Evolutionary conservation across 2,888 invertebrate species (phyloP), one percentile per base, ranked within the genome.

Genomic region (Drosophila flavopinicola): DNA sequence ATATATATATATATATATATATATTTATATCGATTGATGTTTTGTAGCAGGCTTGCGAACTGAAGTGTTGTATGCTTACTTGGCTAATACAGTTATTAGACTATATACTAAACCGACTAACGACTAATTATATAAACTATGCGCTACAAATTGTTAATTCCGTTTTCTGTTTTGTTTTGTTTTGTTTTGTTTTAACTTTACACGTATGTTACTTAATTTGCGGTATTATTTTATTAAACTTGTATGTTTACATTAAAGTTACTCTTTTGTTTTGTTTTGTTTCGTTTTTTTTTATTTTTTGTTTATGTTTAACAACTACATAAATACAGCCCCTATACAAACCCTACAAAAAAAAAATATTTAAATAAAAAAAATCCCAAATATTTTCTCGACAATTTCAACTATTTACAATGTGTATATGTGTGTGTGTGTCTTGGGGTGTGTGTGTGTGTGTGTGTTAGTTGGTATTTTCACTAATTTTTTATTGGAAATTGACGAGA

Each of bases 271-370:
- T 20, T 51, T 10, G 25, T n/a, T 33, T 17, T 27, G 10, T 42
- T 49, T 13, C 44, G 39, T 38, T 30, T 42, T 49, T 13, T 48
- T 44, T 38, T 30, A 13, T 7, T 25, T 25, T 47, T 45, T 44
- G 23, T 38, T 45, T 44, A 25, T 38, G 29, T 49, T 53, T 69
- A 69, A 47, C 20, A 73, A 53, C 52, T 69, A 69, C 41, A 69
- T 69, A 69, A 69, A 73, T 69, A 69, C 74, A 69, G 66, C 38
- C 35, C 54, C 61, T 52, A 52, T 63, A 32, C 32, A 63, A 52
- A 52, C 27, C 41, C 42, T 41, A 59, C 15, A 15, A 25, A 44
- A 32, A 45, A 47, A 44, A 32, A 52, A 11, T 35, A 32, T 30
- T 11, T 6, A 33, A 37, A 29, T 54, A 10, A 56, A 10, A 56